Base-by-base conservation (phyloP, 2,113 vertebrate species). In the Lasiurus borealis region DNA sequence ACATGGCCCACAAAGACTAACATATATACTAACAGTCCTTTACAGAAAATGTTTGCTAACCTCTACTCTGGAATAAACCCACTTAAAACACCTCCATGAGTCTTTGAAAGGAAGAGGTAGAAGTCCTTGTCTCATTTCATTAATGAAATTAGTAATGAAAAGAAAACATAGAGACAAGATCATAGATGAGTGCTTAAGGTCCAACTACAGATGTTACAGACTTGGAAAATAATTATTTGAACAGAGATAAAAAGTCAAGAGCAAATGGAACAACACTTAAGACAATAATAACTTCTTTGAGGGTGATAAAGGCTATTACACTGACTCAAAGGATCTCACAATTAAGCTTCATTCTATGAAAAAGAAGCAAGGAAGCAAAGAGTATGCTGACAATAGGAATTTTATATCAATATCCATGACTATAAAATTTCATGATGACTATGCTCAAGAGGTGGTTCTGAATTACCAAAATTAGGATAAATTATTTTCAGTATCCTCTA, bases 381-480 rank as follows among this genome's bases (percentile, higher is more conserved):
- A 54, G 3, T 9, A 66, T 81, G 25, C 27, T 84, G 57, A 15
- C 31, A 81, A n/a, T 40, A 3, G 46, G 11, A n/a, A 11, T 85
- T 90, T 93, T 50, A 78, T 14, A 48, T 34, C 59, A 92, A n/a
- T 54, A 46, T n/a, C 19, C 64, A n/a, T 54, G 18, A 50, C 59
- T 77, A 62, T 19, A 92, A 88, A 77, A 75, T 69, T 31, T 77
- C 36, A 52, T 59, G 18, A 76, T 66, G 85, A 81, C 34, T 57
- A 52, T 68, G 7, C 29, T 85, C 73, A n/a, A 87, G n/a, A 76
- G 36, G 14, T 50, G 34, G 92, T 44, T 62, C n/a, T 46, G 29
- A 90, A 36, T 68, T n/a, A 69, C 59, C 7, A 77, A 90, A 93
- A 85, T 82, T 76, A 73, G 46, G 57, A 48, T 23, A 48, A 89